Conservation (phyloP, 2,113 vertebrate species). For the Turnix velox region DNA sequence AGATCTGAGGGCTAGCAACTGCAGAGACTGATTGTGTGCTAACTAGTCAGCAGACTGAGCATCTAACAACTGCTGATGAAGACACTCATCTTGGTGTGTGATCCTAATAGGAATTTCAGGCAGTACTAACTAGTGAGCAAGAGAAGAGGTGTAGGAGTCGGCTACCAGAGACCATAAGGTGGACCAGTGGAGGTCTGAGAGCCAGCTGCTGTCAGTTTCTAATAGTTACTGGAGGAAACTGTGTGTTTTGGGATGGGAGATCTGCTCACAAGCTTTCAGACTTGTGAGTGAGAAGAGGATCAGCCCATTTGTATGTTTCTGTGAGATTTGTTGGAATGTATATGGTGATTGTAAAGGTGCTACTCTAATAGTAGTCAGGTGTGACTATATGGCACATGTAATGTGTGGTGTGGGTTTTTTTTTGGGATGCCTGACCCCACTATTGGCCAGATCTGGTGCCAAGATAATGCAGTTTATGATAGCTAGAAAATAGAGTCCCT, state of each 20-base stretch:
- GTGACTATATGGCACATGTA: neutral
- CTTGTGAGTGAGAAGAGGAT: neutral
- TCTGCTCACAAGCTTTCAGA: neutral
- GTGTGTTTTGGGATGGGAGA: neutral
- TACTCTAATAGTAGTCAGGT: neutral
- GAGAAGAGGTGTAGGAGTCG: neutral
- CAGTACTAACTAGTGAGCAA: neutral
- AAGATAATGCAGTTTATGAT: neutral
- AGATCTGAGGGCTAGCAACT: too few relatives aligned
- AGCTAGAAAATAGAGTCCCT: neutral
- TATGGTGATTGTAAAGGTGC: neutral
- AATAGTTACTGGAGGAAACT: neutral
- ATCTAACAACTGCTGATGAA: neutral
- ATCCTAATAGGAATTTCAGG: neutral
- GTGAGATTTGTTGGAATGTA: neutral
- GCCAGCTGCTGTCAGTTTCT: neutral
- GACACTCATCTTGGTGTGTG: neutral
- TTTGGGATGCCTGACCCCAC: neutral
- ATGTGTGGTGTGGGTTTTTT: rapidly evolving
- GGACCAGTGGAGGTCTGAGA: neutral
- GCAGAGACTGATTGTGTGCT: neutral
- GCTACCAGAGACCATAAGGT: neutral
- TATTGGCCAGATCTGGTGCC: neutral
- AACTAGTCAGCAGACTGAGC: neutral
- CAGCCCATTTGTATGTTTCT: neutral